Evolutionary conservation across 2,113 vertebrate species (phyloP).

Genomic region (Oncorhynchus masou): DNA sequence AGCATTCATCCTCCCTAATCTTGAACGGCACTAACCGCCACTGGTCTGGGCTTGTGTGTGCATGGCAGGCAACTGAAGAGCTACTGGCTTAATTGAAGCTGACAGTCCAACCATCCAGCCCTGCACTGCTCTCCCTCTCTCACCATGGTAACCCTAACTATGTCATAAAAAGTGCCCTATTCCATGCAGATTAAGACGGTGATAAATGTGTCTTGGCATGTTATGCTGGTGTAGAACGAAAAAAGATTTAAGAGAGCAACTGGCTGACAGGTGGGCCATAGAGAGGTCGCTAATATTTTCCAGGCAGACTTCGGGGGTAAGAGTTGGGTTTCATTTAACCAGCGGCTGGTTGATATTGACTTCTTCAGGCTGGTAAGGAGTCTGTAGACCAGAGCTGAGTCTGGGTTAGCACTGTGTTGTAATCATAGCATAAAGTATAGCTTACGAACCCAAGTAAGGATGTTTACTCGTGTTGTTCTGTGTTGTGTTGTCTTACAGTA

Average conservation of each 20-base stretch:
- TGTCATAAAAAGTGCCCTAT: not conserved
- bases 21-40: too few species aligned
- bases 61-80: not conserved
- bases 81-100: constrained; percentile 2
- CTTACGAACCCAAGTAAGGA: too few species aligned
- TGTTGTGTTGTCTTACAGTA: too few species aligned
- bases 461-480: too few species aligned
- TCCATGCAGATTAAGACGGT: constrained; percentile 7
- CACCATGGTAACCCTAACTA: not conserved
- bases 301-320: not conserved
- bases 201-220: constrained; percentile 4
- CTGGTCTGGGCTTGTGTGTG: too few species aligned
- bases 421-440: too few species aligned
- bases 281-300: not conserved
- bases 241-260: not conserved
- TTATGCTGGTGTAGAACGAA: not conserved
- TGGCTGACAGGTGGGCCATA: not conserved
- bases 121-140: not conserved
- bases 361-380: too few species aligned
- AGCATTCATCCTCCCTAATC: too few species aligned
- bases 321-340: not conserved
- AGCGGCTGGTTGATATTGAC: too few species aligned
- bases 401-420: too few species aligned
- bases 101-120: not conserved
- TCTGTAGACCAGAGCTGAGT: too few species aligned